Evolutionary conservation across 2,888 invertebrate genomes (phyloP).

Genomic region (Dasypogon diadema): DNA sequence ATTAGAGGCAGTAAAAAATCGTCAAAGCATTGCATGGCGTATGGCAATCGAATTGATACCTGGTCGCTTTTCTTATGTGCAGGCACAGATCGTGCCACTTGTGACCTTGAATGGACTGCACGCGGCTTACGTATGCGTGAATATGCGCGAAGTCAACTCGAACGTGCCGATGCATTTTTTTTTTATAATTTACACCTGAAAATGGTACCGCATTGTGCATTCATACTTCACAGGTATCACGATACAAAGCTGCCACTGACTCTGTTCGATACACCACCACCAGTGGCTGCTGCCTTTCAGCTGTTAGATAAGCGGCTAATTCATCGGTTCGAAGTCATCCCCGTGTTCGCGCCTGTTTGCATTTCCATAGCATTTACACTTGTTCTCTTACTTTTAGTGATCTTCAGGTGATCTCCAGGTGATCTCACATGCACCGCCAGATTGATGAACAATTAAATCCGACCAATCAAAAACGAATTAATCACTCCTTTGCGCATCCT

Average conservation of each 20-base stretch:
- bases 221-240: slow-evolving; percentile 25
- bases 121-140: slow-evolving; percentile 48
- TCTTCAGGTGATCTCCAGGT: too few species aligned
- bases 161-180: slow-evolving; percentile 42
- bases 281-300: not conserved
- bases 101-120: slow-evolving; percentile 54
- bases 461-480: slow-evolving; percentile 31
- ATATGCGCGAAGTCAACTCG: slow-evolving; percentile 22
- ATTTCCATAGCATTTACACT: not conserved
- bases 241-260: not conserved
- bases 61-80: not conserved
- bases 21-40: not conserved
- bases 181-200: slow-evolving; percentile 54
- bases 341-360: not conserved
- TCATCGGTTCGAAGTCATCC: not conserved
- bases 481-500: slow-evolving; percentile 1
- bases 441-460: slow-evolving; percentile 39
- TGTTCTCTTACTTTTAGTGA: slow-evolving; percentile 21
- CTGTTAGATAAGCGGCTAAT: slow-evolving; percentile 23
- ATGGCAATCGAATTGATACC: slow-evolving; percentile 15
- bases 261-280: not conserved
- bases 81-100: slow-evolving; percentile 49
- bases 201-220: slow-evolving; percentile 28
- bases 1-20: slow-evolving; percentile 28
- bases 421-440: not conserved